Percentiles rank a stretch among this genome's conserved stretches.
Evolutionary conservation across 2,888 invertebrate genomes (phyloP).

Genomic region (Mimumesa dahlbomi): DNA sequence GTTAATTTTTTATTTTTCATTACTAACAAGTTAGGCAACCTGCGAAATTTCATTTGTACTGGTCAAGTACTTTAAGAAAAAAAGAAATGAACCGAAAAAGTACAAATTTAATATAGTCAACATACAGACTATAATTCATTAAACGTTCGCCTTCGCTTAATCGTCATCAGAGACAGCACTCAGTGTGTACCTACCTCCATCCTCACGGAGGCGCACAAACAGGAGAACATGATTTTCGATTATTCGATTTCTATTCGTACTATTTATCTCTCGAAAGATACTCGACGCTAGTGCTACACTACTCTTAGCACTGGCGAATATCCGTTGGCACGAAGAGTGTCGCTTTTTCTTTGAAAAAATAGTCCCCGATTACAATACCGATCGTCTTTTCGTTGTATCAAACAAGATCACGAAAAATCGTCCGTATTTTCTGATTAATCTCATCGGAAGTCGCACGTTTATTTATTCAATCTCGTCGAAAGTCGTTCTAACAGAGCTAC

Average conservation of each 20-base stretch:
- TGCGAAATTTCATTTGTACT: too few relatives aligned
- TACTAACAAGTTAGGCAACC: too few relatives aligned
- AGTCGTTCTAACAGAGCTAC: slow-evolving; percentile 1
- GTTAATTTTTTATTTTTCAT: too few relatives aligned
- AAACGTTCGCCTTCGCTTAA: too few relatives aligned
- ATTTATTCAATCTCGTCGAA: background rate
- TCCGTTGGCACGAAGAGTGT: slow-evolving; percentile 18
- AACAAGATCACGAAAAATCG: slow-evolving; percentile 20
- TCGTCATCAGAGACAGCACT: background rate
- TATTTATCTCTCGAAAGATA: slow-evolving; percentile 41
- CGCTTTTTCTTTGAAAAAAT: slow-evolving; percentile 13
- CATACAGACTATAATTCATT: too few relatives aligned
- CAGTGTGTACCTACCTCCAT: slow-evolving; percentile 75
- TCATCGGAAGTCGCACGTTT: slow-evolving; percentile 3
- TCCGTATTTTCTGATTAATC: slow-evolving; percentile 7
- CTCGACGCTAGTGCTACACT: slow-evolving; percentile 63
- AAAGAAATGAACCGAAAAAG: too few relatives aligned
- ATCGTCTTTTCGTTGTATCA: background rate
- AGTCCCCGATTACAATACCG: background rate
- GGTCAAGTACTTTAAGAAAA: too few relatives aligned
- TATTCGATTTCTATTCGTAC: slow-evolving; percentile 30
- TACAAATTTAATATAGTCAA: too few relatives aligned
- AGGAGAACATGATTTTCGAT: slow-evolving; percentile 72
- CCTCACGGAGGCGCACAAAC: slow-evolving; percentile 75
- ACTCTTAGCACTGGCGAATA: slow-evolving; percentile 64